Base-by-base conservation (phyloP, 2,888 invertebrate species). In the Mythimna impura region DNA sequence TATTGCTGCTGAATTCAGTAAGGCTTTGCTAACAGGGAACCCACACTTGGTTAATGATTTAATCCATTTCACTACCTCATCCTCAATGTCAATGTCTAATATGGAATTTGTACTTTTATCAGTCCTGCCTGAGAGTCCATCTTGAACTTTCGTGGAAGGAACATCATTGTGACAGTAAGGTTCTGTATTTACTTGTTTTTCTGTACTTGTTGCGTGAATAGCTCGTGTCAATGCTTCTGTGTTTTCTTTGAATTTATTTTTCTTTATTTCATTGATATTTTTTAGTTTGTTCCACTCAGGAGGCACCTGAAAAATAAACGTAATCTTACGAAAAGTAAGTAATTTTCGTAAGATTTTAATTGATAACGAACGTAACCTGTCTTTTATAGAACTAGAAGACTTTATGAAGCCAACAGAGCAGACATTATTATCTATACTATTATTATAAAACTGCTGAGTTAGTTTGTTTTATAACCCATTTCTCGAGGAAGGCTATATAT, bases 281-380 rank as follows among this genome's bases (percentile, higher is more conserved):
- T 43, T 63, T n/a, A n/a, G 4, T 10, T n/a, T 3, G 0, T 17
- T 63, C n/a, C n/a, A 43, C n/a, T 30, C 17, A 30, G 17, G 43
- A 43, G 17, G n/a, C n/a, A 63, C 43, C 66, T 66, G 43, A 17
- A 66, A 66, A 43, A n/a, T n/a, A 30, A 30, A 64, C 7, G 43
- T 43, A 43, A 64, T 30, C 66, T 66, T 67, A 67, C 66, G 66
- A 67, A 65, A 65, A 65, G 66, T n/a, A 17, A 64, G 4, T 65
- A 34, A 67, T 47, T 67, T 67, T 67, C 67, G 66, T 43, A 67
- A 67, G 68, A 69, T 67, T 68, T 36, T 10, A 25, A 8, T 14
- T 17, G 14, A 7, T 25, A n/a, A 30, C 3, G 8, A n/a, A 63
- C 43, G 8, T 30, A 12, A 20, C 2, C 36, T 25, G 5, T 20